Evolutionary conservation across 2,113 vertebrate genomes (phyloP), one percentile per base, ranked within the genome.

Genomic region (Murina feae): DNA sequence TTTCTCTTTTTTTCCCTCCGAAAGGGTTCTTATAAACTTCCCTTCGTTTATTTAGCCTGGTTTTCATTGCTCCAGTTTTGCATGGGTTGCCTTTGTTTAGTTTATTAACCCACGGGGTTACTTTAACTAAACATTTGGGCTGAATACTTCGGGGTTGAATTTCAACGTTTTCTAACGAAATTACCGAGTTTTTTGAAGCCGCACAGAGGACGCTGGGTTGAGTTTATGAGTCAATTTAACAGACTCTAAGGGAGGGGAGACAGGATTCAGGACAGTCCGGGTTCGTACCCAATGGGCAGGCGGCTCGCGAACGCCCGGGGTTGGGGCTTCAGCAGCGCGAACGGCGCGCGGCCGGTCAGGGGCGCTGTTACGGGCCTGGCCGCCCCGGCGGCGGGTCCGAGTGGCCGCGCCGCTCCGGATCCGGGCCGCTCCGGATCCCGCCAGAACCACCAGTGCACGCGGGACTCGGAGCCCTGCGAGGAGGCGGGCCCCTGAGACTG

Each of bases 101-200:
- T 99, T 99, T 99, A 99, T 99, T 99, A 99, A 99, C 99, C 99
- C 99, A 98, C 98, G 99, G 99, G 99, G 99, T 99, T 99, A 99
- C 98, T 99, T 98, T 99, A 99, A 98, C 99, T 99, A 99, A 99
- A 99, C 99, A 99, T 99, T 98, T 98, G 98, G 98, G 98, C 97
- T 97, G 98, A 99, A 99, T 98, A 98, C 98, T 99, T 98, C 95
- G 97, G 99, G 98, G 98, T 99, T 99, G 98, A 96, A 98, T 99
- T 99, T 99, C 99, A 98, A 98, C 98, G 96, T 99, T 99, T 99
- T 98, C 98, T 98, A 98, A 99, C 99, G 98, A 98, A 98, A 98
- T 98, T 98, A 98, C 98, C 93, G 97, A 98, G 98, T 98, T 98
- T 98, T 98, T 98, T 98, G 98, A 99, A 99, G 98, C 98, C 96